phyloP scores from a whole-genome alignment of 2,888 invertebrate species.

The Saturnia pavonia region DNA sequence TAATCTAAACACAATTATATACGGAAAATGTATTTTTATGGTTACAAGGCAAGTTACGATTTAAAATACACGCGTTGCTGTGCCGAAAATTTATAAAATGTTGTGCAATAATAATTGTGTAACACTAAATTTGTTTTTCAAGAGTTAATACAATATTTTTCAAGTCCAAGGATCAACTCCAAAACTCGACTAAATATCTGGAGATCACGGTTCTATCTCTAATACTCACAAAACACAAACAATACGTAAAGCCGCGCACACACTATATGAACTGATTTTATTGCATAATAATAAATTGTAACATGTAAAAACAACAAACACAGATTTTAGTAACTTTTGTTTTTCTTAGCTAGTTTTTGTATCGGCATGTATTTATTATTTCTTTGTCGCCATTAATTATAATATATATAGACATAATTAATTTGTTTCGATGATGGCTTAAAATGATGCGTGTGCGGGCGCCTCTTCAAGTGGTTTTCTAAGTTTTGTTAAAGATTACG shows the following conservation, averaged over 20 bases:
- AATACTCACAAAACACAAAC: slow-evolving; percentile 50
- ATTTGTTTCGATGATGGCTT: not conserved
- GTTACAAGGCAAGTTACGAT: slow-evolving; percentile 45
- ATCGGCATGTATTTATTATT: not conserved
- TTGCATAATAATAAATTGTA: not conserved
- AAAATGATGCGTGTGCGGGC: slow-evolving; percentile 32
- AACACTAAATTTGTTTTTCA: slow-evolving; percentile 26
- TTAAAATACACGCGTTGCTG: slow-evolving; percentile 29
- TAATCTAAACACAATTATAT: slow-evolving; percentile 30
- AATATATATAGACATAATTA: not conserved
- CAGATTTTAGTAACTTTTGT: not conserved
- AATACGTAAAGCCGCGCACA: slow-evolving; percentile 37
- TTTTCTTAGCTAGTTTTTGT: not conserved
- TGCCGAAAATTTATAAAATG: slow-evolving; percentile 29
- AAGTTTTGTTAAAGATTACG: slow-evolving; percentile 40
- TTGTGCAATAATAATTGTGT: slow-evolving; percentile 44
- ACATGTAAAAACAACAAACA: not conserved
- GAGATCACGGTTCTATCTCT: slow-evolving; percentile 76
- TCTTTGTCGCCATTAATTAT: not conserved
- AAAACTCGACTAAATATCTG: slow-evolving; percentile 62
- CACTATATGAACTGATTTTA: slow-evolving; percentile 23
- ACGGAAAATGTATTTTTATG: slow-evolving; percentile 36
- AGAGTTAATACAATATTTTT: slow-evolving; percentile 33
- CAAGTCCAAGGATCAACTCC: slow-evolving; percentile 61
- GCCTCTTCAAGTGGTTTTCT: slow-evolving; percentile 30